phyloP scores from a whole-genome alignment of 2,797 vertebrate species.

The Periophthalmus magnuspinnatus region DNA sequence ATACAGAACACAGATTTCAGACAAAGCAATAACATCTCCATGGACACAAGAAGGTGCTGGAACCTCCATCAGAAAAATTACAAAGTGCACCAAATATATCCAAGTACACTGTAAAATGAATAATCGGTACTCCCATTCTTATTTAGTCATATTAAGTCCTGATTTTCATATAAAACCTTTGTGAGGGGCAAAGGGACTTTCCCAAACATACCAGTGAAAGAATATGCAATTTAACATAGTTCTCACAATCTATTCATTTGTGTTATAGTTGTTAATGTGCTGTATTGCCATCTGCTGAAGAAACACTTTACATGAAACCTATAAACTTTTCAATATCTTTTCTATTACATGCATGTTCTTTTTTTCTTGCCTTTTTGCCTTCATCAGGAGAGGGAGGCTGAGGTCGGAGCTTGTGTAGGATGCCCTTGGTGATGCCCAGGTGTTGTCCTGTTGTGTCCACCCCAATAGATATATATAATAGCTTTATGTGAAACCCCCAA shows the following conservation, averaged over 20 bases:
- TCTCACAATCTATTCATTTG: background rate
- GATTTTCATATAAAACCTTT: background rate
- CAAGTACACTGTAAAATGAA: background rate
- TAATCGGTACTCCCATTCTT: background rate
- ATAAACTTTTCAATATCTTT: slow-evolving; percentile 15
- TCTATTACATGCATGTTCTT: slow-evolving; percentile 36
- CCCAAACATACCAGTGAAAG: too few relatives aligned
- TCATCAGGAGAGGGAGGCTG: slow-evolving; percentile 61
- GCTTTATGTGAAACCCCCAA: slow-evolving; percentile 33
- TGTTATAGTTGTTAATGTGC: slow-evolving; percentile 17
- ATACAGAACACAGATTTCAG: background rate
- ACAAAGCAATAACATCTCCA: background rate
- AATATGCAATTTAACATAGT: too few relatives aligned
- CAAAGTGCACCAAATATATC: background rate
- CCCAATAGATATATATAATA: slow-evolving; percentile 5
- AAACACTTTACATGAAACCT: background rate
- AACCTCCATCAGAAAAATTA: background rate
- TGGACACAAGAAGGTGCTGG: background rate
- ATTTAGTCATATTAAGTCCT: background rate
- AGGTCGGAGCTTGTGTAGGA: slow-evolving; percentile 70
- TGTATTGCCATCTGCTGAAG: slow-evolving; percentile 60
- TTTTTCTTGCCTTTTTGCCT: slow-evolving; percentile 34
- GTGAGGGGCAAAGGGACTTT: too few relatives aligned
- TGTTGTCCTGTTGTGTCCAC: slow-evolving; percentile 52
- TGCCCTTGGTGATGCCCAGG: slow-evolving; percentile 73